Conservation (phyloP, 64 coral and sea anemone species). For the Stichodactyla helianthus region DNA sequence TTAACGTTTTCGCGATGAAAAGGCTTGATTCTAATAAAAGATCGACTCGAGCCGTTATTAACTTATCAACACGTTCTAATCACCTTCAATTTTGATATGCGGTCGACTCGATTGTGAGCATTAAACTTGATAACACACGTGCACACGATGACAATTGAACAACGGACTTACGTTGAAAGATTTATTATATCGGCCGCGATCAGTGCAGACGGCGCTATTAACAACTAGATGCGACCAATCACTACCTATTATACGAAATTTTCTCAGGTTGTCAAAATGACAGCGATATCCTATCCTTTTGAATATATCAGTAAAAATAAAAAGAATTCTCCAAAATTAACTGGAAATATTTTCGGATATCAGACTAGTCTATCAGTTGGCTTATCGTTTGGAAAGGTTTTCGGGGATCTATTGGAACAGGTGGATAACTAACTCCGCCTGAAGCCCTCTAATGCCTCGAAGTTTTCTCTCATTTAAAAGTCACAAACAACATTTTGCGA, state of each 20-base stretch:
- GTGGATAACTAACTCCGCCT: not conserved
- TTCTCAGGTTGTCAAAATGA: too few relatives aligned
- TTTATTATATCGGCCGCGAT: too few relatives aligned
- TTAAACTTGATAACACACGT: not conserved
- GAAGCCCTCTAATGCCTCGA: not conserved
- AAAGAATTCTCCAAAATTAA: too few relatives aligned
- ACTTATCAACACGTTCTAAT: not conserved
- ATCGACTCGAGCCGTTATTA: not conserved
- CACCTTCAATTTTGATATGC: not conserved
- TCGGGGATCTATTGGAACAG: not conserved
- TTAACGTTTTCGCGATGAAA: slow-evolving; percentile 2
- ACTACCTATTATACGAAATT: too few relatives aligned
- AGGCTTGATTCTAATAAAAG: not conserved
- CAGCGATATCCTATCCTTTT: too few relatives aligned
- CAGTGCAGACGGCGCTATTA: too few relatives aligned
- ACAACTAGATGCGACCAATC: too few relatives aligned
- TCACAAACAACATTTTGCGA: not conserved
- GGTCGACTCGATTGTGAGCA: not conserved
- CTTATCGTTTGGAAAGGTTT: not conserved
- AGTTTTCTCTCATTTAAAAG: not conserved
- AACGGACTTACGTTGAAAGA: not conserved
- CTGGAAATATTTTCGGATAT: too few relatives aligned
- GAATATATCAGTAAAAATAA: too few relatives aligned
- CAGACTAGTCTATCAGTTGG: too few relatives aligned
- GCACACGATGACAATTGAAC: not conserved